Evolutionary conservation across 2,113 vertebrate genomes (phyloP).

Genomic region (Saccopteryx leptura): DNA sequence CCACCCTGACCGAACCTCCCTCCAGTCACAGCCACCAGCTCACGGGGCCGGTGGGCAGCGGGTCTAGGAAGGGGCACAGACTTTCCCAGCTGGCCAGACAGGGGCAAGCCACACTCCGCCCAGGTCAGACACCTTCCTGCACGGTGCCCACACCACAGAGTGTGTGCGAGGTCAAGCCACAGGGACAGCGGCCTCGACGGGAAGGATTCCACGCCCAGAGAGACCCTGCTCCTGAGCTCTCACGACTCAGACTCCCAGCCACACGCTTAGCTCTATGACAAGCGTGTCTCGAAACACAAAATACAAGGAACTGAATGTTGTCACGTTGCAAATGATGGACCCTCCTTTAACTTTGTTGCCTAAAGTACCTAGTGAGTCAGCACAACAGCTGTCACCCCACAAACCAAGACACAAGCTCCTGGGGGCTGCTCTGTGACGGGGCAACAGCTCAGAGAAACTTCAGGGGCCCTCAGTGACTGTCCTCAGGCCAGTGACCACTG

Average conservation of each 20-base stretch:
- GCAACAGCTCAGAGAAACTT: no score
- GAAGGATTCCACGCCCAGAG: no score
- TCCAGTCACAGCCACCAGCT: not conserved
- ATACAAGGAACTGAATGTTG: accelerated
- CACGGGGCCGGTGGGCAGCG: not conserved
- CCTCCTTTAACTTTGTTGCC: not conserved
- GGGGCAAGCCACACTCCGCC: no score
- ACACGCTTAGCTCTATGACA: no score
- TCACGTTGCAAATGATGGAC: accelerated
- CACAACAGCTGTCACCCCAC: accelerated
- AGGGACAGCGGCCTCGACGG: not conserved
- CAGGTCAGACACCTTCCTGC: no score
- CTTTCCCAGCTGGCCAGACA: no score
- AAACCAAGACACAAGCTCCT: no score
- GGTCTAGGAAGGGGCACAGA: not conserved
- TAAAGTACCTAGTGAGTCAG: accelerated
- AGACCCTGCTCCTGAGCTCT: not conserved
- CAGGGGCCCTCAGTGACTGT: not conserved
- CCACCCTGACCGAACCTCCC: not conserved
- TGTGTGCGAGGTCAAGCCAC: no score
- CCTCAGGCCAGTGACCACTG: not conserved
- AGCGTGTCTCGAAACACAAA: not conserved
- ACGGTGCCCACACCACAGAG: not conserved
- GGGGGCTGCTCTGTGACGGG: not conserved
- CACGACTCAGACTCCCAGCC: not conserved